Base-by-base conservation (phyloP, 1,140 invertebrate species). In the Choristoneura fumiferana region DNA sequence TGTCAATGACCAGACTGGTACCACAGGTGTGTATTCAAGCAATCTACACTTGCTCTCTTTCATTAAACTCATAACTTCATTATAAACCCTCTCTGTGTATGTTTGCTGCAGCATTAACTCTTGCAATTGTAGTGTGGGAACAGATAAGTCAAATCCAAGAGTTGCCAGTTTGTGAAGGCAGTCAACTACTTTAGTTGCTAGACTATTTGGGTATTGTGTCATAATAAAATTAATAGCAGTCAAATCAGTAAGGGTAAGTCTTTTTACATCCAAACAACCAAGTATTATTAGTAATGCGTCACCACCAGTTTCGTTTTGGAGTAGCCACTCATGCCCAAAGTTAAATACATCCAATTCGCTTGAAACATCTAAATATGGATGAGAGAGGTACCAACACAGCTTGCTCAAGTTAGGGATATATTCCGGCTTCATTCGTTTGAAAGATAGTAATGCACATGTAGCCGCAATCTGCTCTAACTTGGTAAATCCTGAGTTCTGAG, bases 371-470 rank as follows among this genome's bases (percentile, higher is more conserved):
- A 86, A 72, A 56, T 81, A 81, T 49, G 83, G 78, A 57, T 88
- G 83, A 14, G 83, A 85, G 6, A 88, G 63, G 54, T 88, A 88
- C 85, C 85, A 88, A 15, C 71, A 68, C 0, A 88, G 63, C 58
- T 72, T 81, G 6, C 76, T 54, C 49, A 88, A 65, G 53, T 69
- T 65, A 39, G 73, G 63, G 36, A 87, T 69, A 43, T 75, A 70
- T 33, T 80, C 71, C 56, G 72, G 61, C 49, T 83, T 81, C 84
- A 88, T 87, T 12, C 56, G 49, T 36, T 76, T 73, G 59, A 88
- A 88, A 10, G 74, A 68, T 13, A 81, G 67, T 0, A 88, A 57
- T 0, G 76, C 84, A 73, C 71, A 76, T 36, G 71, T 69, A 17
- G 72, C 72, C 8, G 72, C 62, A 10, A 67, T 39, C 33, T 81